A percentile compares a stretch with the other conserved stretches of the same genome.
phyloP scores from a whole-genome alignment of 2,888 invertebrate genomes.

The Cosmia pyralina region DNA sequence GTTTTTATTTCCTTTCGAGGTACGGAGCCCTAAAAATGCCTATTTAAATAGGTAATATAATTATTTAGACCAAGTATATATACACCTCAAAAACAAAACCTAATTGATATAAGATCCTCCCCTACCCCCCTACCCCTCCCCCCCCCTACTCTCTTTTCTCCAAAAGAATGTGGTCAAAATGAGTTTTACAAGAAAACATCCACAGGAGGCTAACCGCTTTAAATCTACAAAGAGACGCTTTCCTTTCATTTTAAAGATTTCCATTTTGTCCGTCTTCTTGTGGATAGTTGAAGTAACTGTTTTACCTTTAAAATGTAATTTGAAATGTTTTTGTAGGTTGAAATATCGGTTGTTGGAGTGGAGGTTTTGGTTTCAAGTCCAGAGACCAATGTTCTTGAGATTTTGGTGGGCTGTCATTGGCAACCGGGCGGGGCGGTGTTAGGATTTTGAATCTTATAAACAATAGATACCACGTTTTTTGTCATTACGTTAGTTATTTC shows the following conservation, averaged over 20 bases:
- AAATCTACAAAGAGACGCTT: slow-evolving; percentile 43
- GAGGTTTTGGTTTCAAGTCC: neutral
- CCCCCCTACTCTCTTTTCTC: neutral
- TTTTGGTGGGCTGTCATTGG: neutral
- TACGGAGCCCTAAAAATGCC: too few relatives aligned
- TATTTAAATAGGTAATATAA: too few relatives aligned
- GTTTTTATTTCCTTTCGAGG: too few relatives aligned
- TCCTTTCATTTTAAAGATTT: slow-evolving; percentile 28
- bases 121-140: too few relatives aligned
- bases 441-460: neutral
- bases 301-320: slow-evolving; percentile 11
- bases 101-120: too few relatives aligned
- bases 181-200: slow-evolving; percentile 27
- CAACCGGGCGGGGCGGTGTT: neutral
- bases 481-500: too few relatives aligned
- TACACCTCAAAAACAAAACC: neutral
- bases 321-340: neutral
- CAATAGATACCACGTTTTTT: too few relatives aligned
- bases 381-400: too few relatives aligned
- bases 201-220: slow-evolving; percentile 19
- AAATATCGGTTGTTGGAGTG: neutral
- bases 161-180: slow-evolving; percentile 7
- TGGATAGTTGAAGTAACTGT: neutral
- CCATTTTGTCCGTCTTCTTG: slow-evolving; percentile 11
- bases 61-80: neutral